These are phyloP conservation scores for Pseudois nayaur DNA, from an alignment of 2,113 vertebrate species.

Conservation along the genomic window DNA sequence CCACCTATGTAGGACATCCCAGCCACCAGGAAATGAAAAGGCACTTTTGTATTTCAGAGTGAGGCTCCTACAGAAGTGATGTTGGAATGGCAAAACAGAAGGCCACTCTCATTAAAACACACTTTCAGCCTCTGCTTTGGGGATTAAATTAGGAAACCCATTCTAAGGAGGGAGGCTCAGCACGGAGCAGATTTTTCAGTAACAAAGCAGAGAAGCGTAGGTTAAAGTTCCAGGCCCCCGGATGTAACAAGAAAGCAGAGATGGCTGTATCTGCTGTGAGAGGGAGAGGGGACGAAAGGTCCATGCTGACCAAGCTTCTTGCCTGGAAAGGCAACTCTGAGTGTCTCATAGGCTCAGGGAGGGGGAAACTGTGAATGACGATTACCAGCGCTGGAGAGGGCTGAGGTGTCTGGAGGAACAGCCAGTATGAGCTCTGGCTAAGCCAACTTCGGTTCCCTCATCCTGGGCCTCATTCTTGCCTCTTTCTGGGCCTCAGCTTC, in stretches of 20 bases:
- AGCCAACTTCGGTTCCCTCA: not conserved
- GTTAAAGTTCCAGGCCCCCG: not conserved
- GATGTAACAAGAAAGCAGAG: not conserved
- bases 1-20: not conserved
- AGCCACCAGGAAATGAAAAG: not conserved
- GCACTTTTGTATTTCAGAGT: not conserved
- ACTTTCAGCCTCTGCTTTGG: not conserved
- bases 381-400: not conserved
- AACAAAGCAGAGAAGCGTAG: not conserved
- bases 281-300: not conserved
- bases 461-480: not conserved
- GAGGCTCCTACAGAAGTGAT: not conserved
- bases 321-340: not conserved
- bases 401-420: not conserved
- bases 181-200: not conserved
- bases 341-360: not conserved
- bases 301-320: not conserved
- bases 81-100: not conserved
- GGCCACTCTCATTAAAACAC: not conserved
- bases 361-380: not conserved
- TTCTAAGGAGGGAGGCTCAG: not conserved
- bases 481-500: not conserved
- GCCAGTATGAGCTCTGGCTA: not conserved
- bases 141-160: not conserved
- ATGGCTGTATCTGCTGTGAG: not conserved